Evolutionary conservation across 2,797 vertebrate species (phyloP).

Genomic region (Syncerus caffer): DNA sequence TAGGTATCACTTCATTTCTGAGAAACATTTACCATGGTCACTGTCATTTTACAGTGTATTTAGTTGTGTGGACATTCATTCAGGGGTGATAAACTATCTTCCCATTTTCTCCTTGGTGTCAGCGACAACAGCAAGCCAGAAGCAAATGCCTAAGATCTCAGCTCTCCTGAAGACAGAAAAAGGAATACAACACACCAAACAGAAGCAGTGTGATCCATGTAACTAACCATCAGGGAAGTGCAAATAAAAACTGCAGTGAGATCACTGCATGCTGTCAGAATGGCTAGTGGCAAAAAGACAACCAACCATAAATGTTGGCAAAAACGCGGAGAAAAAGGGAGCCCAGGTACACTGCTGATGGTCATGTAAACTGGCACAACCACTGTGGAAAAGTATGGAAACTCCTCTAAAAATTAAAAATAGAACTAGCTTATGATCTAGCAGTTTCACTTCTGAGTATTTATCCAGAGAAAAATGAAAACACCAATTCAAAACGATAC

Average conservation of each 20-base stretch:
- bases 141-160: background rate
- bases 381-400: background rate
- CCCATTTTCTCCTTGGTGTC: background rate
- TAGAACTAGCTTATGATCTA: background rate
- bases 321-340: background rate
- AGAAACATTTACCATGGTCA: background rate
- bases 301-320: background rate
- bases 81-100: background rate
- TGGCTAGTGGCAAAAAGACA: background rate
- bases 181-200: background rate
- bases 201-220: background rate
- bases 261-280: background rate
- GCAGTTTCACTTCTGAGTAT: background rate
- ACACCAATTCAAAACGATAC: background rate
- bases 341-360: background rate
- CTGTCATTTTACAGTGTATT: background rate
- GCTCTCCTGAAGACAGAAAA: background rate
- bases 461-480: background rate
- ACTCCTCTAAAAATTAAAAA: background rate
- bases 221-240: background rate
- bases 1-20: background rate
- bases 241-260: background rate
- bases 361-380: background rate
- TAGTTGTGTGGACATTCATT: background rate
- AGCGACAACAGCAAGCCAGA: background rate